phyloP scores from a whole-genome alignment of 1,140 invertebrate species.

The Mya arenaria region DNA sequence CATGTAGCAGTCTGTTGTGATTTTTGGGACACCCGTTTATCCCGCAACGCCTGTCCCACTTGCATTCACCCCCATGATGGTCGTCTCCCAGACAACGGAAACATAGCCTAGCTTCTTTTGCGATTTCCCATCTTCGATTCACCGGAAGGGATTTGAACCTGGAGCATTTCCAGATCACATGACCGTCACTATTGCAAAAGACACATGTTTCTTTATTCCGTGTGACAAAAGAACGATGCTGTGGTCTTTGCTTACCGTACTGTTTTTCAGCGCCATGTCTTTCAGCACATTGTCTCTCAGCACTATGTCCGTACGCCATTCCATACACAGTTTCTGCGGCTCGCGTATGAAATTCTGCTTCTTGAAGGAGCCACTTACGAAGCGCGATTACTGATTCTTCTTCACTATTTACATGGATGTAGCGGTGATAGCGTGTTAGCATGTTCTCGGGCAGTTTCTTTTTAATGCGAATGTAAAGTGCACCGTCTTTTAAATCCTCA shows the following conservation, averaged over 20 bases:
- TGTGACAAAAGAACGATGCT: too few species aligned
- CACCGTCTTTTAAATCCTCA: too few species aligned
- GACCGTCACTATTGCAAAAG: neutral
- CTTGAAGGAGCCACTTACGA: neutral
- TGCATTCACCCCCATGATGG: neutral
- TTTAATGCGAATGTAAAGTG: too few species aligned
- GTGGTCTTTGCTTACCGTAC: too few species aligned
- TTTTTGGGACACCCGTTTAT: slow-evolving; percentile 10
- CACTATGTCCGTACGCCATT: neutral
- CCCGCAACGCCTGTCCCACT: neutral
- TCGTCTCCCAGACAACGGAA: slow-evolving; percentile 12
- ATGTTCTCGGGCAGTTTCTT: too few species aligned
- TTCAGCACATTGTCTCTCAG: neutral
- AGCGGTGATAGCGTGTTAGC: too few species aligned
- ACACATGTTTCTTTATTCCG: too few species aligned
- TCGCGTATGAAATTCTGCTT: neutral
- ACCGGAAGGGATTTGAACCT: neutral
- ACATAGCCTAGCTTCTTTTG: slow-evolving; percentile 17
- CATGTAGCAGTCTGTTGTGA: too few species aligned
- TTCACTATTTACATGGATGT: neutral
- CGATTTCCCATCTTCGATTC: slow-evolving; percentile 2
- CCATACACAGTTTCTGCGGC: neutral
- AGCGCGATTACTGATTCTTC: neutral
- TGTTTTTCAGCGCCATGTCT: neutral
- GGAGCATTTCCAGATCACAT: slow-evolving; percentile 13